phyloP scores from a whole-genome alignment of 53 echinoderm and acorn worm genomes.

The Zoroaster sp. region DNA sequence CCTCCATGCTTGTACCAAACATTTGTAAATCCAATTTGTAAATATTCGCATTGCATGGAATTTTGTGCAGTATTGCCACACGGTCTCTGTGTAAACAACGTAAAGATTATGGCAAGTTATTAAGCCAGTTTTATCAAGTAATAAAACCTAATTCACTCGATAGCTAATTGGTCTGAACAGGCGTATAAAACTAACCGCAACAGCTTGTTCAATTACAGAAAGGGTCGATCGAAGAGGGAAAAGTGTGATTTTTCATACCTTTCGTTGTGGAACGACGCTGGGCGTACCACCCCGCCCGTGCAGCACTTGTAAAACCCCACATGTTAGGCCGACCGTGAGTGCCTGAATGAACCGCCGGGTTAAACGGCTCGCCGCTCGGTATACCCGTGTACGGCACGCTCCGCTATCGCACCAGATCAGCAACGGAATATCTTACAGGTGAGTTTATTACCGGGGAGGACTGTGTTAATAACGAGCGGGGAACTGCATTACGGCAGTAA shows the following conservation, averaged over 20 bases:
- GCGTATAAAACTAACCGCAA: background rate
- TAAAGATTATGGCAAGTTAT: too few relatives aligned
- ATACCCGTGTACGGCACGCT: constrained; percentile 26
- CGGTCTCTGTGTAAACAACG: too few relatives aligned
- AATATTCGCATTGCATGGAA: too few relatives aligned
- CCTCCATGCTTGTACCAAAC: too few relatives aligned
- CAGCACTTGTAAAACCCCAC: background rate
- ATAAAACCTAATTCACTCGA: background rate
- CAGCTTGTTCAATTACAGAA: background rate
- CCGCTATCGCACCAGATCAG: background rate
- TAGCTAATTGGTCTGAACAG: background rate
- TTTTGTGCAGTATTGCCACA: too few relatives aligned
- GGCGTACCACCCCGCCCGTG: background rate
- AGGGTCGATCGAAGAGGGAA: background rate
- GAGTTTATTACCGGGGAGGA: background rate
- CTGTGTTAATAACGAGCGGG: background rate
- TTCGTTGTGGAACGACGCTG: background rate
- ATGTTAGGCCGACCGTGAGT: background rate
- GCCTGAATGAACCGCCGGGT: constrained; percentile 9
- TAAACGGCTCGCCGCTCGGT: constrained; percentile 15
- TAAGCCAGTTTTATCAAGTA: too few relatives aligned
- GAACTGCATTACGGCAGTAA: background rate
- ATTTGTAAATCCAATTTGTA: too few relatives aligned
- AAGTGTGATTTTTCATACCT: constrained; percentile 2
- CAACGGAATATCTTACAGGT: background rate